Base-by-base conservation (phyloP, 1,140 invertebrate genomes). In the Manduca sexta region DNA sequence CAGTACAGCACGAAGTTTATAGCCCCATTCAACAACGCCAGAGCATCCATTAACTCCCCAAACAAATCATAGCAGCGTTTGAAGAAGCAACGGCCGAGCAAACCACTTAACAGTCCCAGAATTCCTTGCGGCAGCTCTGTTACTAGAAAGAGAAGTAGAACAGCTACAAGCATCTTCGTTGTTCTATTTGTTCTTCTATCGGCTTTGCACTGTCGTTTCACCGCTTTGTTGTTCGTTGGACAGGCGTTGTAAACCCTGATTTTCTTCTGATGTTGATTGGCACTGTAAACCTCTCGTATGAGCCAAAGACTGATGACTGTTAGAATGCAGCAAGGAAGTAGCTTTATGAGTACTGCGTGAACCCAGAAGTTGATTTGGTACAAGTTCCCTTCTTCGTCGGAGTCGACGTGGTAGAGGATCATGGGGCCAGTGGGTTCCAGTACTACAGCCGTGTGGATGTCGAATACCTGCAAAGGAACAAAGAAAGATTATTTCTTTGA, bases 1-100 rank as follows among this genome's bases (percentile, higher is more conserved):
- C 96, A 98, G 74, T 98, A 98, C 3, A 98, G 89, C 30, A 98
- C 92, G 74, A 98, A 98, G 73, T 97, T 98, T 41, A 98, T 93
- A 6, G 95, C 93, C 3, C 94, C 95, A 85, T 98, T 98, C 26
- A 98, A 85, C 4, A 98, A 84, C 0, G 97, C 97, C 46, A 98
- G 82, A 7, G 97, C 90, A 75, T 98, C 97, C 93, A 97, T 95
- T 7, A 97, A 65, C 69, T 97, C 95, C 0, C 95, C 95, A 46
- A 97, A 92, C 21, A 91, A 90, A 80, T 90, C 88, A 67, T 94
- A 95, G 72, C 93, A 94, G 26, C 86, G 88, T 26, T 89, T 78
- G 55, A 94, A 94, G 73, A 95, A 93, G 52, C 90, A 90, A 45
- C 91, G 88, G 8, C 92, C 93, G 11, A 93, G 79, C 5, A 93